Percentiles rank a stretch among this genome's conserved stretches.
Conservation (phyloP, 1,140 invertebrate species). For the Bathynomus jamesi region DNA sequence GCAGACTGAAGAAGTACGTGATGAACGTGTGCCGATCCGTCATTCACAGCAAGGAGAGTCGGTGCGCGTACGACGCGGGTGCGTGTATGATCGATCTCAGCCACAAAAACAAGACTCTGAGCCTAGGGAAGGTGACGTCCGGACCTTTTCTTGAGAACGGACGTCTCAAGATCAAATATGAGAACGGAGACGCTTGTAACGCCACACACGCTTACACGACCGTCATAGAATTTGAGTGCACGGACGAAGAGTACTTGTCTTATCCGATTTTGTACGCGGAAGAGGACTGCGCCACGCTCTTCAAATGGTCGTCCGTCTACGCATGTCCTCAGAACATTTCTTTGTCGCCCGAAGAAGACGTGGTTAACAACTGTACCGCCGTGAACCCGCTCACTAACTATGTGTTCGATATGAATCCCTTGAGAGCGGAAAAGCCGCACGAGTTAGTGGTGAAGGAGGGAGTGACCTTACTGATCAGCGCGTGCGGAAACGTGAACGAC, state of each 20-base stretch:
- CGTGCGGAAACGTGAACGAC: constrained; percentile 21
- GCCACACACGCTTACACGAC: constrained; percentile 12
- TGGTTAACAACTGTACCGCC: constrained; percentile 18
- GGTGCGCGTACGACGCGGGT: constrained; percentile 29
- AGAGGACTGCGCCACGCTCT: constrained; percentile 27
- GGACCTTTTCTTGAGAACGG: constrained; percentile 28
- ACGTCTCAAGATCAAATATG: constrained; percentile 23
- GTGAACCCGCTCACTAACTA: constrained; percentile 15
- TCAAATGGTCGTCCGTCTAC: constrained; percentile 23
- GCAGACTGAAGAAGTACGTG: constrained; percentile 19
- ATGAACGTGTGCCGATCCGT: constrained; percentile 35
- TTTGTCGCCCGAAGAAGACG: background rate
- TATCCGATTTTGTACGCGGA: constrained; percentile 19
- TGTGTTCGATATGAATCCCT: constrained; percentile 23
- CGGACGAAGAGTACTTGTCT: constrained; percentile 17
- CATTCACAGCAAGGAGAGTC: constrained; percentile 27
- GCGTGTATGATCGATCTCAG: constrained; percentile 28
- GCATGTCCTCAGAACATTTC: constrained; percentile 20
- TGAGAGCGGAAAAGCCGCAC: constrained; percentile 18
- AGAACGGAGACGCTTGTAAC: constrained; percentile 23
- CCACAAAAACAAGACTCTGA: constrained; percentile 22
- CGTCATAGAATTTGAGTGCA: constrained; percentile 28
- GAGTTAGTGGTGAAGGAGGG: constrained; percentile 10
- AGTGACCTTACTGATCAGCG: constrained; percentile 14
- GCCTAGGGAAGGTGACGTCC: constrained; percentile 25